Percentiles rank a stretch among this genome's conserved stretches.
Evolutionary conservation across 2,888 invertebrate species (phyloP).

Genomic region (Formica aserva): DNA sequence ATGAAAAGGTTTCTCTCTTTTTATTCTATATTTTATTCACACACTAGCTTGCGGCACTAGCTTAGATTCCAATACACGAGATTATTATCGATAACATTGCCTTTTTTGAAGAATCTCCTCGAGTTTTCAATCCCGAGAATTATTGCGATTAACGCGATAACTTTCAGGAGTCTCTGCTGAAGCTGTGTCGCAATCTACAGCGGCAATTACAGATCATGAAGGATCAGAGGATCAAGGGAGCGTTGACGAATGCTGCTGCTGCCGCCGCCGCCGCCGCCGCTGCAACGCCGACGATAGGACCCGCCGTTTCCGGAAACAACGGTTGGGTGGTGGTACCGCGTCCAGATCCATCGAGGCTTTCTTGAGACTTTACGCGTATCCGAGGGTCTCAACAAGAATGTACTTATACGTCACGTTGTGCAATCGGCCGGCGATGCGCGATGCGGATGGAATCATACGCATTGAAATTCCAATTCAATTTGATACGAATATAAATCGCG

Average conservation of each 20-base stretch:
- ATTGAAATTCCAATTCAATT: constrained; percentile 25
- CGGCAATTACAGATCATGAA: constrained; percentile 88
- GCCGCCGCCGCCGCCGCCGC: constrained; percentile 14
- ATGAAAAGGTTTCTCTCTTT: constrained; percentile 89
- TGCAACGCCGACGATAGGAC: constrained; percentile 62
- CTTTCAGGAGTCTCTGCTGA: constrained; percentile 89
- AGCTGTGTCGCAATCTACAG: constrained; percentile 89
- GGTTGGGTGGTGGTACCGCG: constrained; percentile 87
- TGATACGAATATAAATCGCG: constrained; percentile 3
- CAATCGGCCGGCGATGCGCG: background rate
- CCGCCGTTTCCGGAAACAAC: constrained; percentile 84
- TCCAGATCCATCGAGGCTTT: constrained; percentile 80
- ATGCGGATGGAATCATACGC: constrained; percentile 16
- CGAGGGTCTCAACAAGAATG: constrained; percentile 18
- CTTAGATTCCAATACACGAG: background rate
- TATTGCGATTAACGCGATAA: constrained; percentile 26
- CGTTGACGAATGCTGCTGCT: constrained; percentile 28
- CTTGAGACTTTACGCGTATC: constrained; percentile 66
- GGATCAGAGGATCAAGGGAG: constrained; percentile 81
- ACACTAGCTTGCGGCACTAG: background rate
- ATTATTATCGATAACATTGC: background rate
- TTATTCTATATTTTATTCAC: background rate
- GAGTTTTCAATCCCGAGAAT: background rate
- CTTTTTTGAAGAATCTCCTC: background rate
- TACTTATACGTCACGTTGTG: background rate